Base-by-base conservation (phyloP, 2,797 vertebrate genomes). In the Notamacropus eugenii region DNA sequence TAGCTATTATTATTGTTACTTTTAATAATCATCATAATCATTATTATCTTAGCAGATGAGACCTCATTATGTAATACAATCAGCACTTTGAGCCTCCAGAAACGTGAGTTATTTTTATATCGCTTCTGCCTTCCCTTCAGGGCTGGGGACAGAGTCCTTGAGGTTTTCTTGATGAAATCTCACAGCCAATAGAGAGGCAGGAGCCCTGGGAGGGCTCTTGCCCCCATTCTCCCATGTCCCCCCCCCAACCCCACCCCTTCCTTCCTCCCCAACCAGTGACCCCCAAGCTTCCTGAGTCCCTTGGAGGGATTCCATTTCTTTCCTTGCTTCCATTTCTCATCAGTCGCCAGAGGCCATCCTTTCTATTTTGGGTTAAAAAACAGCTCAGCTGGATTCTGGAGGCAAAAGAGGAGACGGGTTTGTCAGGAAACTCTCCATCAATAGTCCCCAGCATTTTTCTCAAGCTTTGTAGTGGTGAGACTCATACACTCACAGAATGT, bases 291-390 rank as follows among this genome's bases (percentile, higher is more conserved):
- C 29, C 27, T 94, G 59, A 95, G 82, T 95, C 22, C 92, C 31
- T 95, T 46, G 92, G 11, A 94, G 9, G 46, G 10, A 96, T 16
- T 54, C 40, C 24, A 93, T 93, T 95, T 95, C 31, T 94, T 92
- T 92, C 52, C 94, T 10, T 95, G n/a, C 31, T 95, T 34, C 94
- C 55, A 46, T 82, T 82, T 82, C n/a, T 82, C 46, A 96, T 14
- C 24, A 95, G 67, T 67, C 90, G 29, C 90, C 74, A 95, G 91
- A 50, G 94, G 96, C 46, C 55, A 90, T 67, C 59, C 95, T 27
- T 94, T 54, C 28, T 96, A 90, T 96, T 97, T 96, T 93, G 31
- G 1, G 13, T 96, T 93, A 52, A 54, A 94, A 74, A 97, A 22
- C 4, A 96, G 28, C 93, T 96, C 50, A 87, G 14, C 34, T 50